Evolutionary conservation across 2,888 invertebrate species (phyloP).

Genomic region (Lepidocyrtoides sp.): DNA sequence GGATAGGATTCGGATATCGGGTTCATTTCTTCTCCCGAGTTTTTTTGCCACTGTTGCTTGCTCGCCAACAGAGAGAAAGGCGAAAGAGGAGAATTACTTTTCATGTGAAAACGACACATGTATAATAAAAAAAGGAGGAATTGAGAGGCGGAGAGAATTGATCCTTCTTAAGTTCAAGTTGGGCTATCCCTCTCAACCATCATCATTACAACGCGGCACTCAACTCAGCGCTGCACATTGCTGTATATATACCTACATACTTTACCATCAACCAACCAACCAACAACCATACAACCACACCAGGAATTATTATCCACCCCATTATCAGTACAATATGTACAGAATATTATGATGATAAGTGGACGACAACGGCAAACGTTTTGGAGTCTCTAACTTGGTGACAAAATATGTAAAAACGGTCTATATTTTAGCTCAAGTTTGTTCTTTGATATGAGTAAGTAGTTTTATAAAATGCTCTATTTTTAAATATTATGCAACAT

Average conservation of each 20-base stretch:
- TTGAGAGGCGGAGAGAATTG: constrained; percentile 17
- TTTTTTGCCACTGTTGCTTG: background rate
- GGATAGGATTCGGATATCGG: background rate
- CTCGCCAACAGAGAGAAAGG: too few relatives aligned
- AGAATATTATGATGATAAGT: background rate
- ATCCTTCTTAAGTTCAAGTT: constrained; percentile 13
- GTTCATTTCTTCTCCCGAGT: background rate
- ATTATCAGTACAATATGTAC: background rate
- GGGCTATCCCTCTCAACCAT: constrained; percentile 1
- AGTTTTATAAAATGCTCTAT: too few relatives aligned
- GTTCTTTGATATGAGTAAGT: too few relatives aligned
- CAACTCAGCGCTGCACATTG: too few relatives aligned
- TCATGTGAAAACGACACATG: background rate
- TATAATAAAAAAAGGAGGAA: background rate
- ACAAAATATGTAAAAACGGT: too few relatives aligned
- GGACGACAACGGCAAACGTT: background rate
- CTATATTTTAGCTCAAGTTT: too few relatives aligned
- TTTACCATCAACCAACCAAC: constrained; percentile 1
- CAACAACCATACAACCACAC: too few relatives aligned
- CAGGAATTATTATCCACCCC: constrained; percentile 17
- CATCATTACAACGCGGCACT: background rate
- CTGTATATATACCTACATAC: too few relatives aligned
- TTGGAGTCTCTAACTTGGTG: too few relatives aligned
- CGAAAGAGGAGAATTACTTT: too few relatives aligned
- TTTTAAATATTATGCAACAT: too few relatives aligned